Conservation (phyloP, 2,113 vertebrate genomes). For the Takifugu bimaculatus region DNA sequence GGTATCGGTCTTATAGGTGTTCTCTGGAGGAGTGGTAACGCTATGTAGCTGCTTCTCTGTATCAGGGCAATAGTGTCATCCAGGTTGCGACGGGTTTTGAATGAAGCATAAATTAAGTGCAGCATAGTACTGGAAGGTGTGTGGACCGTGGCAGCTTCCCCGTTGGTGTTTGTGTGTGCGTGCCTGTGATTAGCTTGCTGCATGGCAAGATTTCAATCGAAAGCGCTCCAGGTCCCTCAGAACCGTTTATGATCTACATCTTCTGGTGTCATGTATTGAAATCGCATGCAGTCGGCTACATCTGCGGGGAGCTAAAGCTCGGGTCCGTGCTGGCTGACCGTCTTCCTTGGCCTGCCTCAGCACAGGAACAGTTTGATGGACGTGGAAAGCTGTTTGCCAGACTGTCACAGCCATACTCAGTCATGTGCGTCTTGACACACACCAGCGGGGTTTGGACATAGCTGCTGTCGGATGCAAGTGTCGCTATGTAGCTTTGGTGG, state of each 20-base stretch:
- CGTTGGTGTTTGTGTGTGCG: constrained; percentile 9
- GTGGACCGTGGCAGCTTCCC: constrained; percentile 4
- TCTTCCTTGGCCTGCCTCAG: constrained; percentile 10
- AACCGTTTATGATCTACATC: not conserved
- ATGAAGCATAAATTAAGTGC: constrained; percentile 1
- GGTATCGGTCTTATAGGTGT: constrained; percentile 29
- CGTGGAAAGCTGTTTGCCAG: constrained; percentile 59
- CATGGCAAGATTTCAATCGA: constrained; percentile 11
- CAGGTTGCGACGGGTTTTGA: constrained; percentile 3
- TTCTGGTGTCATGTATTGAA: not conserved
- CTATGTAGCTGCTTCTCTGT: constrained; percentile 39
- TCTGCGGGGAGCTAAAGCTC: not conserved
- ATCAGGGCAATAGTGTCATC: constrained; percentile 33
- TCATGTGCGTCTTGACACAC: constrained; percentile 70
- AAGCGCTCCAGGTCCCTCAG: not conserved
- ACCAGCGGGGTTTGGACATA: constrained; percentile 59
- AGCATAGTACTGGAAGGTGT: constrained; percentile 2
- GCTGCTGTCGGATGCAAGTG: constrained; percentile 40
- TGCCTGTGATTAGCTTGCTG: constrained; percentile 18
- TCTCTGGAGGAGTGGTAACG: constrained; percentile 51
- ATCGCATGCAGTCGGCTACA: not conserved
- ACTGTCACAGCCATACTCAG: constrained; percentile 56
- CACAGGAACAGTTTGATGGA: constrained; percentile 65
- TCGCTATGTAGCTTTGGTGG: constrained; percentile 71
- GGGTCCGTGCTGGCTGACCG: constrained; percentile 1